Conservation (phyloP, 2,797 vertebrate species). For the Brachyrhaphis roseni region DNA sequence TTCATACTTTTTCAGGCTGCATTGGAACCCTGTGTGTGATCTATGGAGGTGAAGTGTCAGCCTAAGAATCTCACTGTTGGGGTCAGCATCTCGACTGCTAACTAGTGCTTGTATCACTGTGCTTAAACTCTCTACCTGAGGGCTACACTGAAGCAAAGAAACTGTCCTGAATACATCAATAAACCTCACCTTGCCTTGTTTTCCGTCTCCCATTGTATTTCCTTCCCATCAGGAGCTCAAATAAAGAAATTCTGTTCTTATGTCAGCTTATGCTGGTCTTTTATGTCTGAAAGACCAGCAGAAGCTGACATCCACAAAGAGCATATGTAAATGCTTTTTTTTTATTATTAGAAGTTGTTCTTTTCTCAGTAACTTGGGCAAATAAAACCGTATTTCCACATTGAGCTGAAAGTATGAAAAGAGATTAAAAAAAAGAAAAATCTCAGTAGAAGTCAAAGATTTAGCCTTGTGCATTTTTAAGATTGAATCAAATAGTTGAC, state of each 20-base stretch:
- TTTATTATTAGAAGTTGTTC: constrained; percentile 20
- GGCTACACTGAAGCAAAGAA: constrained; percentile 51
- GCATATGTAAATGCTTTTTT: constrained; percentile 56
- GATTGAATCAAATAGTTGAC: neutral
- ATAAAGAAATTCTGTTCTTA: constrained; percentile 49
- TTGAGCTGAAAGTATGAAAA: constrained; percentile 4
- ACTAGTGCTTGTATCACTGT: constrained; percentile 45
- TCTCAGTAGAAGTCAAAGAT: constrained; percentile 13
- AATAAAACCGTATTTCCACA: constrained; percentile 32
- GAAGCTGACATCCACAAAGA: constrained; percentile 52
- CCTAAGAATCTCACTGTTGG: constrained; percentile 9
- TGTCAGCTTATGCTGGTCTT: no score
- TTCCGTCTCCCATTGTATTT: constrained; percentile 45
- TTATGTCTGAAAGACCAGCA: constrained; percentile 47
- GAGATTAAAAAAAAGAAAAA: constrained; percentile 11
- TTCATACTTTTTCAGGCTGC: neutral
- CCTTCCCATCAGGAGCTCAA: constrained; percentile 31
- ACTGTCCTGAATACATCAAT: constrained; percentile 68
- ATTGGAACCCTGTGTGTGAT: neutral
- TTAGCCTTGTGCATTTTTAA: constrained; percentile 10
- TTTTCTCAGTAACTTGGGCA: constrained; percentile 48
- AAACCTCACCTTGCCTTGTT: constrained; percentile 74
- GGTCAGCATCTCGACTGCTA: constrained; percentile 37
- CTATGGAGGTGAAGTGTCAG: neutral
- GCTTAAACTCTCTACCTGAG: constrained; percentile 49